Base-by-base conservation (phyloP, 2,113 vertebrate species). In the Hemiscyllium ocellatum region DNA sequence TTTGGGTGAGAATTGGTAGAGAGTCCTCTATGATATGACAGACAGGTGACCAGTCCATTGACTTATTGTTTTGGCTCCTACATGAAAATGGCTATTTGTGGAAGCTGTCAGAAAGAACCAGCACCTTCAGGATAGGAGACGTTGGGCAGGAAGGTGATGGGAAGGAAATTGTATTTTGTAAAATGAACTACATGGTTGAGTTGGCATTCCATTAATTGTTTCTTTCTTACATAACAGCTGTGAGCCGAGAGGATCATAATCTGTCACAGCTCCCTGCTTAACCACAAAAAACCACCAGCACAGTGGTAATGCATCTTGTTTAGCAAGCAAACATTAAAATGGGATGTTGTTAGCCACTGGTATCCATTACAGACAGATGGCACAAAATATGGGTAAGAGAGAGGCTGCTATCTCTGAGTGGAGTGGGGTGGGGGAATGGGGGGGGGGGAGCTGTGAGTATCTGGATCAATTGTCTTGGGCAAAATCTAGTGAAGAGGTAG, bases 331-430 rank as follows among this genome's bases (percentile, higher is more conserved):
- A 66, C 89, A 68, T 4, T 17, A 7, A 93, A 12, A 19, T 37
- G 61, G 89, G n/a, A 90, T 19, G 56, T 26, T 3, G 26, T 90
- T 29, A 90, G 26, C 89, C 4, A 5, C n/a, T 29, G n/a, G 56
- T 93, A 66, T 93, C 89, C 19, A 5, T 93, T 93, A 93, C 89
- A 66, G 33, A 8, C 61, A 93, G 89, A 93, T 93, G 61, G 89
- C 37, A 33, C 29, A 0, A 22, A 29, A 61, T n/a, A 3, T 12
- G 22, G 24, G 87, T 26, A 5, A 29, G 87, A n/a, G 4, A 17
- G 56, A 61, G 56, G 50, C 56, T 65, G 4, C 52, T 19, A 56
- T 13, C 56, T 61, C 22, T 2, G 29, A n/a, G 3, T 80, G 6
- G 7, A 61, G 56, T 24, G 22, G 69, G 69, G 26, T 3, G 70